Evolutionary conservation across 2,888 invertebrate genomes (phyloP).

Genomic region (Diogma glabrata): DNA sequence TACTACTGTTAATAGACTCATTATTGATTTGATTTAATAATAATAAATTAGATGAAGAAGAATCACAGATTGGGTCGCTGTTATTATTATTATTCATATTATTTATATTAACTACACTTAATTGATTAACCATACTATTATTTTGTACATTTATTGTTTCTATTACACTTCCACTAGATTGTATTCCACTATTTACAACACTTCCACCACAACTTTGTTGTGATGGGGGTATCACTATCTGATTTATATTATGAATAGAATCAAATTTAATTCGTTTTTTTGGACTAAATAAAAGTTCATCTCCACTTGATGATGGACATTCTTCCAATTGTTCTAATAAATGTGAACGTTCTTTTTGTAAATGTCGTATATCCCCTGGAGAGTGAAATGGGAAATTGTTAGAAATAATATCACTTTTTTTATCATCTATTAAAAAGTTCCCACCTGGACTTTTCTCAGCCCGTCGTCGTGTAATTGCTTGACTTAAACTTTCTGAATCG

Average conservation of each 20-base stretch:
- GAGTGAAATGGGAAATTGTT: constrained; percentile 22
- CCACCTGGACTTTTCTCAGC: constrained; percentile 34
- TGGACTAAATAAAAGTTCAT: constrained; percentile 48
- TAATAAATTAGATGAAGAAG: constrained; percentile 9
- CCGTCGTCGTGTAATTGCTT: constrained; percentile 27
- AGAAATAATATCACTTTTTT: constrained; percentile 4
- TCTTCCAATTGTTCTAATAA: constrained; percentile 58
- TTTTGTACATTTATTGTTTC: constrained; percentile 6
- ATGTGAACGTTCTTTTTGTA: constrained; percentile 59
- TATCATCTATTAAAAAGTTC: constrained; percentile 13
- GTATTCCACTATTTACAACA: constrained; percentile 4
- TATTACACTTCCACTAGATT: constrained; percentile 3
- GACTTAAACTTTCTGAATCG: constrained; percentile 1
- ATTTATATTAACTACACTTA: background rate
- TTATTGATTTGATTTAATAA: constrained; percentile 3
- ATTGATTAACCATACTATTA: constrained; percentile 1
- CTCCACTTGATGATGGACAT: constrained; percentile 56
- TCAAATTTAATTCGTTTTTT: constrained; percentile 55
- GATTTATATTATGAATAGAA: constrained; percentile 24
- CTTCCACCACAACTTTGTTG: background rate
- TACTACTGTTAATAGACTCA: background rate
- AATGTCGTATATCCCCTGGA: constrained; percentile 50
- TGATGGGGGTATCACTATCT: background rate
- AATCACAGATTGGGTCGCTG: constrained; percentile 35
- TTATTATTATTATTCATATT: constrained; percentile 6